These are phyloP conservation scores for Amphilophus citrinellus DNA, from an alignment of 2,113 vertebrate species.

Conservation along the genomic window DNA sequence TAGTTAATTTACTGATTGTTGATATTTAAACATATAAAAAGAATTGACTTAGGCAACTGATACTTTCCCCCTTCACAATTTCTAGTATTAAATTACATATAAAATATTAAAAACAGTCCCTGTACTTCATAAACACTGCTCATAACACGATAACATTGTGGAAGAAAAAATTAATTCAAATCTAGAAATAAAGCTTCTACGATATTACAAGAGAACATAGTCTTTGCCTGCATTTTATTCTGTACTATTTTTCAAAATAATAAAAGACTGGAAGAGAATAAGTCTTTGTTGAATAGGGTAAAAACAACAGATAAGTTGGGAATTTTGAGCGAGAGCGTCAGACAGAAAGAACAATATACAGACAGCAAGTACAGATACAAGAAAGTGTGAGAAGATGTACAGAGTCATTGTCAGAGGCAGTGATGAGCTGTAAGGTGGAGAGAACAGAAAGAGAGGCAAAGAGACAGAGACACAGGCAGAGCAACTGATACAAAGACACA, in stretches of 20 bases:
- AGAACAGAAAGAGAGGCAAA: neutral
- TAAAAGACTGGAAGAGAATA: neutral
- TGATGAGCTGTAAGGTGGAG: neutral
- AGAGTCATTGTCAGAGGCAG: neutral
- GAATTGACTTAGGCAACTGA: neutral
- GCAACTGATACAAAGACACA: neutral
- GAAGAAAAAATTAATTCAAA: neutral
- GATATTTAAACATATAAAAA: neutral
- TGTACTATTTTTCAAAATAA: neutral
- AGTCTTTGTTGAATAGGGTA: neutral
- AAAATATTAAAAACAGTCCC: neutral
- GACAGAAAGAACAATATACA: neutral
- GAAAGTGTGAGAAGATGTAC: neutral
- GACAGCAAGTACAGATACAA: neutral
- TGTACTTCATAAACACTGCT: neutral
- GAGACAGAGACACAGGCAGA: neutral
- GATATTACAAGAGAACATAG: neutral
- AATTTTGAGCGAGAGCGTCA: neutral
- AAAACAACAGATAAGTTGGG: neutral
- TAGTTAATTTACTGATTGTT: neutral
- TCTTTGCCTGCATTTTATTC: neutral
- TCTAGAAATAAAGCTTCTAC: neutral
- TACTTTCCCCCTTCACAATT: neutral
- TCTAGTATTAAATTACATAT: neutral
- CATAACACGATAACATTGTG: neutral